Conservation (phyloP, 2,888 invertebrate species). For the Watsonalla binaria region DNA sequence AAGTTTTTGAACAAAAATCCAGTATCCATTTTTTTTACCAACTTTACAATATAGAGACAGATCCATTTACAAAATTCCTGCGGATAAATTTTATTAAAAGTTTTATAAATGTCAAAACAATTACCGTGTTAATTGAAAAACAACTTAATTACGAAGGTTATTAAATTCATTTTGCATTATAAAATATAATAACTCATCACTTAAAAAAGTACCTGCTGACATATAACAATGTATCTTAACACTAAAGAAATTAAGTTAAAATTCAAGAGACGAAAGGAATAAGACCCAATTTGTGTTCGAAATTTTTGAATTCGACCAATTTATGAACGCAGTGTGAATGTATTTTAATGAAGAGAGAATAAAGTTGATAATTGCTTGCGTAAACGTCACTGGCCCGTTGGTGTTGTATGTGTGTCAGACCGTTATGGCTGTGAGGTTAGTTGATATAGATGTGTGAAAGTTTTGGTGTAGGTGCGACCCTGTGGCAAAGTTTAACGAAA, state of each 20-base stretch:
- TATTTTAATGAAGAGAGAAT: background rate
- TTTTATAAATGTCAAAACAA: background rate
- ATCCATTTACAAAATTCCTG: no score
- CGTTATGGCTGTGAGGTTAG: slow-evolving; percentile 22
- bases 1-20: no score
- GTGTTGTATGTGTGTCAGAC: slow-evolving; percentile 23
- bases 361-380: slow-evolving; percentile 1
- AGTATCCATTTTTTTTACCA: no score
- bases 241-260: background rate
- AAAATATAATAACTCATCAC: background rate
- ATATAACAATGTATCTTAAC: background rate
- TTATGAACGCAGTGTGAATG: background rate
- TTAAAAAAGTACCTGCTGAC: no score
- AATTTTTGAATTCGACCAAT: background rate
- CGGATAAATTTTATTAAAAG: no score
- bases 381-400: background rate
- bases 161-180: background rate
- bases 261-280: background rate
- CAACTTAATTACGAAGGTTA: background rate
- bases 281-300: slow-evolving; percentile 1
- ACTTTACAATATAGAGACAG: no score
- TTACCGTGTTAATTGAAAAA: background rate
- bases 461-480: slow-evolving; percentile 4
- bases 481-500: no score
- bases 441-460: slow-evolving; percentile 20